These are phyloP conservation scores for Microcebus griseorufus DNA, from an alignment of 2,113 vertebrate species.

Conservation along the genomic window DNA sequence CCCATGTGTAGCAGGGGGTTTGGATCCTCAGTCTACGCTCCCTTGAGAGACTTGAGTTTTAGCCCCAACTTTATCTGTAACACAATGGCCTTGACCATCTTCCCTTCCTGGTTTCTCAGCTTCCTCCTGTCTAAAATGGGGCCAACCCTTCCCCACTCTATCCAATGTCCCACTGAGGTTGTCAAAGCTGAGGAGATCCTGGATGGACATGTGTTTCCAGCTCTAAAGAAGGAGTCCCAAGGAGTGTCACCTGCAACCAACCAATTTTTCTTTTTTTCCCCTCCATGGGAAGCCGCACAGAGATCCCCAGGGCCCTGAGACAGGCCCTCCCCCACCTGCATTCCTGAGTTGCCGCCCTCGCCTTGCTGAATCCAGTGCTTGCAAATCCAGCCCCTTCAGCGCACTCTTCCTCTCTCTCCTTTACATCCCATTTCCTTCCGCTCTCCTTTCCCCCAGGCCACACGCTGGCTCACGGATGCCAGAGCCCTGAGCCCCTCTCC, in stretches of 20 bases:
- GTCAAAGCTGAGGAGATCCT: not conserved
- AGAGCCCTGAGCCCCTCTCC: not conserved
- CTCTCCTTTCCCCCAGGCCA: not conserved
- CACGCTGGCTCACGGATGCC: not conserved
- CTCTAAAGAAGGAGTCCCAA: not conserved
- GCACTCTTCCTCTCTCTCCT: not conserved
- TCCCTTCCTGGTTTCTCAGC: not conserved
- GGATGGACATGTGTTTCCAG: not conserved
- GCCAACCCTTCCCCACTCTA: not conserved
- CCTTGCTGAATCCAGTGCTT: accelerated
- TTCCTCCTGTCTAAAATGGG: not conserved
- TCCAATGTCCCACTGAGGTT: not conserved
- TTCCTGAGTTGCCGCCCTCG: accelerated
- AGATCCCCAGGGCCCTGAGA: not conserved
- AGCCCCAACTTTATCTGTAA: not conserved
- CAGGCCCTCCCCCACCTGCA: accelerated
- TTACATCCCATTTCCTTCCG: not conserved
- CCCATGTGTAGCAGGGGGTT: too few species aligned
- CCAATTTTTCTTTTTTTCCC: not conserved
- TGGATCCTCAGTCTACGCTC: not conserved
- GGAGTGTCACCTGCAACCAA: not conserved
- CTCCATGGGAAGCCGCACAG: not conserved
- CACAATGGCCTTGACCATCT: not conserved
- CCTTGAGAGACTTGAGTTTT: not conserved
- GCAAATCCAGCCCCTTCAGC: not conserved